Conservation (phyloP, 2,113 vertebrate species). For the Embiotoca jacksoni region DNA sequence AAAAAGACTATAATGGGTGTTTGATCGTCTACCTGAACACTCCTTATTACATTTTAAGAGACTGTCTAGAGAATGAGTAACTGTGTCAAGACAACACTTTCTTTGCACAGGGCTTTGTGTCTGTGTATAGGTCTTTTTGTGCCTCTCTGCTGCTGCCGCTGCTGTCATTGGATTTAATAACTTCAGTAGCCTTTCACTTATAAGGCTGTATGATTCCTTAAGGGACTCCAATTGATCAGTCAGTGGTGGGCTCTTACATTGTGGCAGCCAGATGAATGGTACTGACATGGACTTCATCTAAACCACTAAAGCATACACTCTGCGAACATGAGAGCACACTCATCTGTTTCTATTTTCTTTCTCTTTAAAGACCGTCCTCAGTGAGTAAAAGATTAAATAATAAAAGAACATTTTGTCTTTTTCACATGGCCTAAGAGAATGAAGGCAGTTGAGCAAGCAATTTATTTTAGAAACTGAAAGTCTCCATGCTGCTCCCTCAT, state of each 20-base stretch:
- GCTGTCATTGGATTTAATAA: slow-evolving; percentile 80
- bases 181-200: slow-evolving; percentile 77
- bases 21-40: slow-evolving; percentile 50
- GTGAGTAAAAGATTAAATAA: slow-evolving; percentile 49
- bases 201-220: slow-evolving; percentile 76
- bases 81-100: slow-evolving; percentile 45
- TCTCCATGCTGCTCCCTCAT: slow-evolving; percentile 4
- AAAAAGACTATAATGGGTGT: slow-evolving; percentile 38
- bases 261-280: slow-evolving; percentile 78
- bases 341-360: slow-evolving; percentile 59
- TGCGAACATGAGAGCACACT: slow-evolving; percentile 58
- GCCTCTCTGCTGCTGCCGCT: slow-evolving; percentile 31
- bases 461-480: slow-evolving; percentile 35
- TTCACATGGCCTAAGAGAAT: slow-evolving; percentile 22
- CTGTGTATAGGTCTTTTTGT: slow-evolving; percentile 37
- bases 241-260: slow-evolving; percentile 67
- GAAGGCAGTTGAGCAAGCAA: slow-evolving; percentile 36
- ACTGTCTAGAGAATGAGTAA: slow-evolving; percentile 49
- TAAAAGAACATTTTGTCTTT: slow-evolving; percentile 26
- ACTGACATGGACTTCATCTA: slow-evolving; percentile 74
- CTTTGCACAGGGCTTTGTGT: slow-evolving; percentile 35
- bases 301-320: slow-evolving; percentile 67
- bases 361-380: slow-evolving; percentile 32
- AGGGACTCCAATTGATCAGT: slow-evolving; percentile 81
- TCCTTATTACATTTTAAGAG: slow-evolving; percentile 58